Base-by-base conservation (phyloP, 1,140 invertebrate species). In the Capitella teleta region DNA sequence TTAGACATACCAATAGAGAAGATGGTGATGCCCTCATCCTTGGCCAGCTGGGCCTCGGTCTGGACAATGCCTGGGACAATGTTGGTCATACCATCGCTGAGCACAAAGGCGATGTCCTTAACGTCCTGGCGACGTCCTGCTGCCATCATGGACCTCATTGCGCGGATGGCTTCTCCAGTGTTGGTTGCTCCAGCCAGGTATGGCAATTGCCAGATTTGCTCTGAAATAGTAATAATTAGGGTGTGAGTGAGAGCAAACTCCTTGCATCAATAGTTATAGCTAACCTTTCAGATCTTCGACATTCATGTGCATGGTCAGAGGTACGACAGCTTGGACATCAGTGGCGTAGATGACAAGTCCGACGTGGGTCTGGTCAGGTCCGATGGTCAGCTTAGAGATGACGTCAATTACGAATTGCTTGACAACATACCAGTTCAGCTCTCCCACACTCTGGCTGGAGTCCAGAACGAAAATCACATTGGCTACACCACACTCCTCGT, bases 351-450 rank as follows among this genome's bases (percentile, higher is more conserved):
- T 24, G 6, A 45, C 26, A 2, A 18, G 10, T 4, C 43, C 43
- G 28, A 45, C 28, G 43, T 28, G 43, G n/a, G 19, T 45, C 43
- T 45, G 23, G 6, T 5, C 28, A 2, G 43, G 21, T 5, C 43
- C 43, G 19, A 45, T 26, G 6, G 18, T 24, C 2, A 45, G 28
- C 6, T 26, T 25, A 2, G 21, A 18, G 21, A 45, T 45, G 6
- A 45, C 43, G 43, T 45, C 43, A 26, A 45, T 45, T 8, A 26
- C 28, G 21, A 45, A 45, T 26, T 45, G 43, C 21, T 45, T 45
- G 16, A 25, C 23, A 18, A 45, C 19, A 18, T 6, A 28, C 23
- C 28, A 45, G 43, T 45, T 45, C 19, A 26, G 10, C 6, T 45
- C 43, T 6, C 43, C 43, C 10, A 45, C 28, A 16, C 43, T 45